phyloP scores from a whole-genome alignment of 2,113 vertebrate genomes.

The Callorhinus ursinus region DNA sequence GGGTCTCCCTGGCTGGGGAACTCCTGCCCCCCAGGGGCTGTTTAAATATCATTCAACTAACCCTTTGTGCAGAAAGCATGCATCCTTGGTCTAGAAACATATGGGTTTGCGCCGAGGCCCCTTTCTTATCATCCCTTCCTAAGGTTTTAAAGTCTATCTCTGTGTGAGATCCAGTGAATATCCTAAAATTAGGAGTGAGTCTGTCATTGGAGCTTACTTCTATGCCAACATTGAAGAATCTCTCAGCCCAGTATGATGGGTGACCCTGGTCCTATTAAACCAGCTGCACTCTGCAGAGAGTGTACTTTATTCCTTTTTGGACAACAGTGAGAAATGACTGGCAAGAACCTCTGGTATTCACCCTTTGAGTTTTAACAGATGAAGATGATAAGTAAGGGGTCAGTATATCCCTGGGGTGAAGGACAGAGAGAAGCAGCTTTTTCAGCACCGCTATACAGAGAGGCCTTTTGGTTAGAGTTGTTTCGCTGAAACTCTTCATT shows the following conservation, averaged over 20 bases:
- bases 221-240: neutral
- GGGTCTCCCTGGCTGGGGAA: neutral
- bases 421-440: neutral
- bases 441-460: neutral
- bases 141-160: neutral
- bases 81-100: neutral
- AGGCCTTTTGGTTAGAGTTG: neutral
- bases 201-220: neutral
- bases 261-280: neutral
- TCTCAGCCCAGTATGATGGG: neutral
- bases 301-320: neutral
- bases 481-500: constrained; percentile 19
- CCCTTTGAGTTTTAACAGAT: constrained; percentile 43
- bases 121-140: neutral
- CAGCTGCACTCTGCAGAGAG: neutral
- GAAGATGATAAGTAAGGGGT: neutral
- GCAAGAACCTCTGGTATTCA: neutral
- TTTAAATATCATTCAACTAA: neutral
- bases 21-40: neutral
- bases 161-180: neutral
- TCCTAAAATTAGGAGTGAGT: neutral
- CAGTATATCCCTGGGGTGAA: neutral
- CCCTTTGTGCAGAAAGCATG: neutral
- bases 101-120: neutral
- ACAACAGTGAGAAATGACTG: neutral